These are phyloP conservation scores for Sturnira hondurensis DNA, from an alignment of 2,113 vertebrate genomes.

Conservation along the genomic window DNA sequence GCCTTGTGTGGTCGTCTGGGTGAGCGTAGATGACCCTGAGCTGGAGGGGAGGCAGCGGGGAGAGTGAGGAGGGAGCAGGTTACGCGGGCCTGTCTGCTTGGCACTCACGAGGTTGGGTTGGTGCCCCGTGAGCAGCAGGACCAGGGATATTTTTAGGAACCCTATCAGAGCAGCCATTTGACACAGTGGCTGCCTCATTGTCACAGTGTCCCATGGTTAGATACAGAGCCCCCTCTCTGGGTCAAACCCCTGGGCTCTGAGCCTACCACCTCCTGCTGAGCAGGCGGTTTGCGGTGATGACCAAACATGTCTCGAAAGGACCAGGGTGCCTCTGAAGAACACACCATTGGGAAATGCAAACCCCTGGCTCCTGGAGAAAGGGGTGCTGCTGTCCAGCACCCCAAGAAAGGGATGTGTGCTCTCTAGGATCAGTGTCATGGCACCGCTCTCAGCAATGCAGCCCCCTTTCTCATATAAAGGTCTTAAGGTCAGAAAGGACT, in stretches of 20 bases:
- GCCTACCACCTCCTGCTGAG: neutral
- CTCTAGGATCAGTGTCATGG: neutral
- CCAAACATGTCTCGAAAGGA: neutral
- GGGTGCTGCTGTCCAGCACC: neutral
- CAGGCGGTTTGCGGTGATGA: neutral
- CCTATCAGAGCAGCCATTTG: slow-evolving; percentile 45
- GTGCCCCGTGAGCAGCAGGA: neutral
- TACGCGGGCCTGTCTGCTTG: neutral
- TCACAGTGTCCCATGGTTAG: neutral
- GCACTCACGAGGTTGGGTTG: neutral
- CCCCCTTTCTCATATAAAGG: neutral
- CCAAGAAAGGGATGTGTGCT: neutral
- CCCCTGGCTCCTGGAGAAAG: neutral
- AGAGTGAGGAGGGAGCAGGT: neutral
- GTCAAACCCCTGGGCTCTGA: neutral
- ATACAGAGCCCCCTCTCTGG: neutral
- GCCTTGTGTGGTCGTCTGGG: neutral
- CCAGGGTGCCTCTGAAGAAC: neutral
- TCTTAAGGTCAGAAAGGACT: neutral
- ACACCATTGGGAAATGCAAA: neutral
- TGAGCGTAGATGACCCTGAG: neutral
- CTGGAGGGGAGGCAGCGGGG: neutral
- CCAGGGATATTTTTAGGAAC: slow-evolving; percentile 59
- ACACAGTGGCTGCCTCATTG: slow-evolving; percentile 2
- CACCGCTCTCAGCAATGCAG: neutral